A percentile compares a stretch with the other conserved stretches of the same genome.
phyloP scores from a whole-genome alignment of 2,113 vertebrate species.

The Pao palembangensis region DNA sequence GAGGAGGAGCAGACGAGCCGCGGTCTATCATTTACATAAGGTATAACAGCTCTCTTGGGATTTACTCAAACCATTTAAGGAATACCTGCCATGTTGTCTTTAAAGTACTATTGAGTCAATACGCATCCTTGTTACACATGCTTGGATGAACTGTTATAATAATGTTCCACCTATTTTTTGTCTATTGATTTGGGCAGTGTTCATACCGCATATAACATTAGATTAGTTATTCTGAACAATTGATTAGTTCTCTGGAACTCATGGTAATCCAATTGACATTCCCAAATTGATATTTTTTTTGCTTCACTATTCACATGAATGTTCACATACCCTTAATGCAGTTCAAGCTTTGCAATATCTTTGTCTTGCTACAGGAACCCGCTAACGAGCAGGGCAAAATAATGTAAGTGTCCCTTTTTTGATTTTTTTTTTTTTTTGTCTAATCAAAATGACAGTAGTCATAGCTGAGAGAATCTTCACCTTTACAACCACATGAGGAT shows the following conservation, averaged over 20 bases:
- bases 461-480: no score
- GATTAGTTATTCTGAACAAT: constrained; percentile 6
- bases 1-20: constrained; percentile 58
- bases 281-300: neutral
- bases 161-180: constrained; percentile 46
- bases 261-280: constrained; percentile 13
- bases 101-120: constrained; percentile 18
- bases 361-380: no score
- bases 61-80: neutral
- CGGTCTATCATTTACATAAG: constrained; percentile 36
- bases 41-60: constrained; percentile 38
- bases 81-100: neutral
- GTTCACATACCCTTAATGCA: no score
- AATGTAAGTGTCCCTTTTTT: neutral
- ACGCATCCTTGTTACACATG: constrained; percentile 14
- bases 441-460: neutral
- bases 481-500: no score
- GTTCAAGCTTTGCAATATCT: no score
- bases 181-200: constrained; percentile 47
- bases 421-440: neutral
- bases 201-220: no score
- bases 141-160: constrained; percentile 40
- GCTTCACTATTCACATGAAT: no score
- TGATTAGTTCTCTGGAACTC: constrained; percentile 28
- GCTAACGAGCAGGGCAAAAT: no score